Percentiles rank a stretch among this genome's conserved stretches.
Conservation (phyloP, 2,113 vertebrate species). For the Pleuronectes platessa region DNA sequence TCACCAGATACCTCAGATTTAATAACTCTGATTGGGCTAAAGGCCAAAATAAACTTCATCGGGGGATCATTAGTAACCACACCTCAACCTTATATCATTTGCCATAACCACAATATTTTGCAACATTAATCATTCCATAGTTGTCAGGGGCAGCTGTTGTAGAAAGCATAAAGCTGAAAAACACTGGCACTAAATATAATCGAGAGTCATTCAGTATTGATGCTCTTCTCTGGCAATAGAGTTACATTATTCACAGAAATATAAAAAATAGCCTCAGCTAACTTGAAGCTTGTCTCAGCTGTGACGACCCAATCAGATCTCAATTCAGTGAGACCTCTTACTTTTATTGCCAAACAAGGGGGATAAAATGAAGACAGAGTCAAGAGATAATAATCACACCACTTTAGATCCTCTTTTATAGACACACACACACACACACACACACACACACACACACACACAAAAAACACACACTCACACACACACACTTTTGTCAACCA, state of each 20-base stretch:
- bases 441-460: conserved; percentile 7
- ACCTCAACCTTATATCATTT: neutral
- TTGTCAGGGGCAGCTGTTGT: neutral
- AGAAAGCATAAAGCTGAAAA: neutral
- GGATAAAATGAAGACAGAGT: conserved; percentile 34
- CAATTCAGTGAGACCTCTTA: conserved; percentile 1
- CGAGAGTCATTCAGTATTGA: neutral
- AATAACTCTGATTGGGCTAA: neutral
- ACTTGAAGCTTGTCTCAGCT: neutral
- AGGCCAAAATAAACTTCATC: no score
- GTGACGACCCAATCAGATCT: conserved; percentile 10
- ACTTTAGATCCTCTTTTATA: conserved; percentile 18
- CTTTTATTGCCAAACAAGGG: conserved; percentile 16
- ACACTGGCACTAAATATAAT: neutral
- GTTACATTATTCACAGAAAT: neutral
- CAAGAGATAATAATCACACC: conserved; percentile 35
- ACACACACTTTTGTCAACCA: conserved; percentile 43
- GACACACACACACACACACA: conserved; percentile 14
- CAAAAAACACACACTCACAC: conserved; percentile 10
- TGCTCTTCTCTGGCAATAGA: neutral
- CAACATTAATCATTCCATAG: neutral
- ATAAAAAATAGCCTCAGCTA: neutral
- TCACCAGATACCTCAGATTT: neutral
- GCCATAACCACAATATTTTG: neutral
- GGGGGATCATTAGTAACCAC: no score